These are phyloP conservation scores for Amblyornis subalaris DNA, from an alignment of 2,113 vertebrate genomes.

Conservation along the genomic window DNA sequence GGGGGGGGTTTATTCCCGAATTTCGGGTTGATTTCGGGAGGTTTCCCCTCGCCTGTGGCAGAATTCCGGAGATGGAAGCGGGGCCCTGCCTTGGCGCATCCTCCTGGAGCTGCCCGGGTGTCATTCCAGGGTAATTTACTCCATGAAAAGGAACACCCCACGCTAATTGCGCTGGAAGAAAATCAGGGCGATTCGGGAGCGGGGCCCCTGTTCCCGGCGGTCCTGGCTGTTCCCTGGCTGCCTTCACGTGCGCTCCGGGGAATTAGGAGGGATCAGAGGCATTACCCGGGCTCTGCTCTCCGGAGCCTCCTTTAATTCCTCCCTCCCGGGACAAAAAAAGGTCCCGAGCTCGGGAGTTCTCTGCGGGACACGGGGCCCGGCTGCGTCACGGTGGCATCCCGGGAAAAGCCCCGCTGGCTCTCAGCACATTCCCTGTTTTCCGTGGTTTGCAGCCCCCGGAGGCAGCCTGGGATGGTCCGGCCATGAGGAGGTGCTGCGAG, in stretches of 20 bases:
- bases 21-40: not conserved
- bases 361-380: not conserved
- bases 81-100: not conserved
- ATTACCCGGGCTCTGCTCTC: not conserved
- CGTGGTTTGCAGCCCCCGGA: not conserved
- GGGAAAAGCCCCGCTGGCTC: not conserved
- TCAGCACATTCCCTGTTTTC: fast-evolving
- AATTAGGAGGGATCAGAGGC: not conserved
- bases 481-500: slow-evolving; percentile 70
- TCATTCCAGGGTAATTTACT: not conserved
- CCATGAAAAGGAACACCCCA: not conserved
- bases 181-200: not conserved
- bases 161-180: not conserved
- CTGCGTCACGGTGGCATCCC: fast-evolving
- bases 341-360: not conserved
- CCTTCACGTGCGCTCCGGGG: not conserved
- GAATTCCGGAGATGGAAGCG: not conserved
- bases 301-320: not conserved
- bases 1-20: not conserved
- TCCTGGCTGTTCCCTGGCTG: not conserved
- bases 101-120: not conserved
- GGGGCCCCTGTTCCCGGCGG: fast-evolving
- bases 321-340: not conserved
- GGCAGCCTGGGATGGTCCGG: not conserved
- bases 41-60: not conserved